Percentiles rank a stretch among this genome's conserved stretches.
These are phyloP conservation scores for Bufo bufo DNA, from an alignment of 2,113 vertebrate species.

Conservation along the genomic window DNA sequence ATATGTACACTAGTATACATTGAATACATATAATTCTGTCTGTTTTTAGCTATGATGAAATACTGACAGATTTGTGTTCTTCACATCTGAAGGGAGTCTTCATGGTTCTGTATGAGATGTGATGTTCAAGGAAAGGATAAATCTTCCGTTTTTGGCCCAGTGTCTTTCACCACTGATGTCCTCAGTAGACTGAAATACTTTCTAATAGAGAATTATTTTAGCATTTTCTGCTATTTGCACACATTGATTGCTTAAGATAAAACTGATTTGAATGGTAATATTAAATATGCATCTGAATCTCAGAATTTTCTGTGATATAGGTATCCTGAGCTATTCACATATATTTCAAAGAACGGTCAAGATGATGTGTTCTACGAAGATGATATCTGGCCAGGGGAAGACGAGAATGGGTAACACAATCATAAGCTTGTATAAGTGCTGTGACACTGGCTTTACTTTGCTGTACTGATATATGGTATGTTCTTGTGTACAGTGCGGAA, in stretches of 20 bases:
- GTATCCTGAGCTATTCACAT: constrained; percentile 88
- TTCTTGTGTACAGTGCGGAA: constrained; percentile 71
- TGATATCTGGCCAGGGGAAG: constrained; percentile 92
- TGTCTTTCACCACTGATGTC: background rate
- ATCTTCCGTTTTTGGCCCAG: too few relatives aligned
- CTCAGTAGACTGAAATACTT: background rate
- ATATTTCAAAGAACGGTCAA: constrained; percentile 88
- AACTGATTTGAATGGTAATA: too few relatives aligned
- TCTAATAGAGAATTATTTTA: too few relatives aligned
- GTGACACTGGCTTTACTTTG: background rate
- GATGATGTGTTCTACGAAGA: constrained; percentile 98
- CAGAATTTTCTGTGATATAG: constrained; percentile 65
- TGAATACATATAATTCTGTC: too few relatives aligned
- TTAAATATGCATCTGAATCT: too few relatives aligned
- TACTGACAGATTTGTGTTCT: too few relatives aligned
- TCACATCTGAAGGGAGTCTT: too few relatives aligned
- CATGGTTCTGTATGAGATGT: too few relatives aligned
- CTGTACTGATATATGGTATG: background rate
- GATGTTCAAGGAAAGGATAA: too few relatives aligned
- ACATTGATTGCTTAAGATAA: background rate
- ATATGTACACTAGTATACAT: too few relatives aligned
- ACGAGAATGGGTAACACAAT: constrained; percentile 85
- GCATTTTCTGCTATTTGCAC: constrained; percentile 14
- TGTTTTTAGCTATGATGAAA: too few relatives aligned
- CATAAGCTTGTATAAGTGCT: background rate